These are phyloP conservation scores for Anarrhichthys ocellatus DNA, from an alignment of 2,113 vertebrate genomes.

Conservation along the genomic window DNA sequence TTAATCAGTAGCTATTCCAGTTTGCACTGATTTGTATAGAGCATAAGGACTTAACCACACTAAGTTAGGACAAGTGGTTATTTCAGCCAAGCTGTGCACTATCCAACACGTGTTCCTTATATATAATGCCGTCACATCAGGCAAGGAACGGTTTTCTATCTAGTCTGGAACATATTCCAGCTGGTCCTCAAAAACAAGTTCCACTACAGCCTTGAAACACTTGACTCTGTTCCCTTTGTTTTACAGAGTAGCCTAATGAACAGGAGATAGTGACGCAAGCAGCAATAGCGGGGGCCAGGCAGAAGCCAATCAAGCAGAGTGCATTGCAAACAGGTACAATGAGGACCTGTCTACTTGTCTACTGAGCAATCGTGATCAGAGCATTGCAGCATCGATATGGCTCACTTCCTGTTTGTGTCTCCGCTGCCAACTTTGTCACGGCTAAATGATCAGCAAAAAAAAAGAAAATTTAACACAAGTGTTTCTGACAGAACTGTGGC, in stretches of 20 bases:
- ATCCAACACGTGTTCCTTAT: slow-evolving; percentile 1
- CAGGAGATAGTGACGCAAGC: slow-evolving; percentile 35
- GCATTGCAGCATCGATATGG: slow-evolving; percentile 32
- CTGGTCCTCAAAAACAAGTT: slow-evolving; percentile 8
- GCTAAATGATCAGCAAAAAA: slow-evolving; percentile 57
- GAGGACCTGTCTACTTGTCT: slow-evolving; percentile 57
- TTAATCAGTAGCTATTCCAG: slow-evolving; percentile 27
- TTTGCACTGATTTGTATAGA: slow-evolving; percentile 29
- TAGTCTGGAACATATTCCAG: slow-evolving; percentile 2
- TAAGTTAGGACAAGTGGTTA: slow-evolving; percentile 21
- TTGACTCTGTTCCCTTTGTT: slow-evolving; percentile 15
- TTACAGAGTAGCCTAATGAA: slow-evolving; percentile 4
- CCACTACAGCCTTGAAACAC: neutral
- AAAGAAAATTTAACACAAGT: slow-evolving; percentile 18
- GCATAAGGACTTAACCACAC: slow-evolving; percentile 18
- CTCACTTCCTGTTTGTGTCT: slow-evolving; percentile 58
- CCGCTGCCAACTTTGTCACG: slow-evolving; percentile 62
- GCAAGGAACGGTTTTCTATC: neutral
- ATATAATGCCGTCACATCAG: slow-evolving; percentile 7
- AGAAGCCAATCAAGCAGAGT: slow-evolving; percentile 51
- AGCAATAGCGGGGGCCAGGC: slow-evolving; percentile 19
- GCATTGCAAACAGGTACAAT: slow-evolving; percentile 52
- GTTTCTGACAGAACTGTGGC: slow-evolving; percentile 50
- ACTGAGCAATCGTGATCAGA: slow-evolving; percentile 44
- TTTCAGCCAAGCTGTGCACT: slow-evolving; percentile 10